Base-by-base conservation (phyloP, 2,888 invertebrate genomes). In the Hoplodrina ambigua region DNA sequence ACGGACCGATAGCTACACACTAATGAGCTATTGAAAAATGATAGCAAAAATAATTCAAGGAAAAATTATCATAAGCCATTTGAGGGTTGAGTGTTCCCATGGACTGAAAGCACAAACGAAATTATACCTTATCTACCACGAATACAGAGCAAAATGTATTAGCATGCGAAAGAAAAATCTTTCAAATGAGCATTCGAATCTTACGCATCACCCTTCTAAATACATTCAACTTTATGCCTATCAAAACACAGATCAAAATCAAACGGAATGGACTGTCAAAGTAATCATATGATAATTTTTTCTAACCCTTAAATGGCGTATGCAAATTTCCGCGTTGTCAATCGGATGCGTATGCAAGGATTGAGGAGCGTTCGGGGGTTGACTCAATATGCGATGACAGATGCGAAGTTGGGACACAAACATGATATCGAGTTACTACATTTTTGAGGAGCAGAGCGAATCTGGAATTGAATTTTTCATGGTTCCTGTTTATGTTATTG, bases 11-110 rank as follows among this genome's bases (percentile, higher is more conserved):
- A 90, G 91, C 89, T 90, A 90, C 88, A 88, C 86, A 88, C 87
- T 95, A 95, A 96, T 95, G 94, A 95, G 94, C 95, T 94, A 95
- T 96, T 95, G 96, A 96, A 96, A 95, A 95, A 96, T 96, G 95
- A 96, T 95, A 93, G 93, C 92, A 92, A 94, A 95, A 94, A 94
- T 94, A 92, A 93, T 94, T 93, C 93, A 88, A 82, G 88, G 75
- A 85, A 78, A 83, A 94, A 95, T 95, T 95, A 93, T 89, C 95
- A 95, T 95, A 94, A 93, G 86, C 90, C 91, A 91, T 92, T 93
- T 90, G 83, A 86, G 93, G 95, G 94, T 91, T 90, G 87, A 85
- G 77, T 83, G 78, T 93, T 93, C 92, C 88, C 92, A 92, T 88
- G 87, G 81, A 49, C 17, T 13, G 2, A 1, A 25, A 61, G 1